Conservation (phyloP, 2,888 invertebrate genomes). For the Tipula confusa region DNA sequence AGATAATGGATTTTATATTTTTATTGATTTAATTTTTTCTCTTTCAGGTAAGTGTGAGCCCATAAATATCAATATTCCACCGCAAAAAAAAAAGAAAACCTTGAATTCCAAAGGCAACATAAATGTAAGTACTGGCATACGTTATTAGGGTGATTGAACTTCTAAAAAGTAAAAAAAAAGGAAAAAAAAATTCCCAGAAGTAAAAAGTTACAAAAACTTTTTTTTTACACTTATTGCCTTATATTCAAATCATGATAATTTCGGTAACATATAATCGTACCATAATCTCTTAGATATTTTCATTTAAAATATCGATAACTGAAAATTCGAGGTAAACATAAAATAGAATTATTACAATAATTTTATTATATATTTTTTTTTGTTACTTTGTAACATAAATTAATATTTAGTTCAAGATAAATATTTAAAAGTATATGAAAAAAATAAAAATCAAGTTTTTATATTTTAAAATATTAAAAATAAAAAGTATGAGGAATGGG, state of each 20-base stretch:
- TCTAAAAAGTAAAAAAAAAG: too few relatives aligned
- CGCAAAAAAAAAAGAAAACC: not conserved
- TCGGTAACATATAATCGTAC: not conserved
- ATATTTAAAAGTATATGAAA: not conserved
- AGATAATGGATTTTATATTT: not conserved
- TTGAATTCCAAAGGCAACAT: not conserved
- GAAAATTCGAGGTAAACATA: not conserved
- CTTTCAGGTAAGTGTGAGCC: not conserved
- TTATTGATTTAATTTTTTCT: not conserved
- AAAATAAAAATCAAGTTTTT: not conserved
- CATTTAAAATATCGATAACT: constrained; percentile 13
- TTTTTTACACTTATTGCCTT: not conserved
- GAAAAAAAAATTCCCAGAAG: not conserved
- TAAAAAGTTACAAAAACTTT: not conserved
- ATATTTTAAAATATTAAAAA: not conserved
- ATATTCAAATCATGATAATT: not conserved
- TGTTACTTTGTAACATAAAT: not conserved
- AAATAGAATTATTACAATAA: not conserved
- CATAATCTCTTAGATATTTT: not conserved
- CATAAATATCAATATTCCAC: not conserved
- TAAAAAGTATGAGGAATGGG: not conserved
- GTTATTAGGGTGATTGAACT: not conserved
- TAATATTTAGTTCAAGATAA: constrained; percentile 3
- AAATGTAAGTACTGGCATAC: not conserved
- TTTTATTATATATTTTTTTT: not conserved